Evolutionary conservation across 1,140 invertebrate species (phyloP), one percentile per base, ranked within the genome.

Genomic region (Ips nitidus): DNA sequence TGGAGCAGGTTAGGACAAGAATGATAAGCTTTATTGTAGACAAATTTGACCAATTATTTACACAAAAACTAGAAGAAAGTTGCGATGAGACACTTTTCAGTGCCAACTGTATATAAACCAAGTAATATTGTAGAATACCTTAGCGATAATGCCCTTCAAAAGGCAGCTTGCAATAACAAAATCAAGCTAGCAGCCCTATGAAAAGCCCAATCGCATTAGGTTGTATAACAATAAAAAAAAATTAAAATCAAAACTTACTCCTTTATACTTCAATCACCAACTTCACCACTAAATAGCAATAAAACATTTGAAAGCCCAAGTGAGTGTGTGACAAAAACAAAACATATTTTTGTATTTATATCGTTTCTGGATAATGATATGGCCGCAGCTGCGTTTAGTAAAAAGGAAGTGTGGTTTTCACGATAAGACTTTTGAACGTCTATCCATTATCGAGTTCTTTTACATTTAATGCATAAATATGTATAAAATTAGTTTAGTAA

Each of bases 181-280:
- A 52, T 63, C 61, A 76, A 70, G 75, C 74, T 57, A 76, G 75
- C 71, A 63, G 70, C 72, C 75, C 75, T 64, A 68, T 75, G 75
- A 76, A 69, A 71, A 76, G 75, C 75, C 75, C 70, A 71, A 73
- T 63, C 63, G 71, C 74, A 70, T 52, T 52, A 70, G 70, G 70
- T 67, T 66, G 6, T 36, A 56, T 38, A 7, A 6, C 8, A 41
- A 22, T 5, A 61, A 22, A 45, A 41, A 43, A 45, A 45, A 43
- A 3, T 45, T 43, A 45, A 47, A 36, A 42, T 45, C 7, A n/a
- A 43, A 64, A 64, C 3, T 59, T 7, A 3, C 39, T 22, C 22
- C 22, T 22, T 22, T 22, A 22, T 22, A 22, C 22, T 22, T 22
- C 22, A 22, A 22, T 22, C 22, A 0, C 22, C 22, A 22, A 22